Conservation (phyloP, 1,140 invertebrate species). For the Druon quercuslanigerum region DNA sequence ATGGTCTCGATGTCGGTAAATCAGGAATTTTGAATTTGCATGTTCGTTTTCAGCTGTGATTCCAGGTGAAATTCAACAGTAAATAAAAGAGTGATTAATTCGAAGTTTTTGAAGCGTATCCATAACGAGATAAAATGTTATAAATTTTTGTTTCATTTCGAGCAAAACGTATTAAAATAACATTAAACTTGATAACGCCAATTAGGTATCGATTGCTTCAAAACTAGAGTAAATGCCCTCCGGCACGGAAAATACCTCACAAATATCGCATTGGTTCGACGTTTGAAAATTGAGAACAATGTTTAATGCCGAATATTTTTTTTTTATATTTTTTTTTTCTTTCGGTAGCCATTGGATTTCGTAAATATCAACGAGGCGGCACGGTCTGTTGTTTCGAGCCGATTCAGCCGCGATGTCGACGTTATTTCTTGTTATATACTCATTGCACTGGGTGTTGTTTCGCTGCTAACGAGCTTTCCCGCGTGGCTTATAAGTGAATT, state of each 20-base stretch:
- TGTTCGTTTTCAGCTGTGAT: too few relatives aligned
- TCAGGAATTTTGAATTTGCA: too few relatives aligned
- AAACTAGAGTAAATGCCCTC: background rate
- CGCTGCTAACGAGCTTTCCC: slow-evolving; percentile 40
- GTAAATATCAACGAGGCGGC: slow-evolving; percentile 10
- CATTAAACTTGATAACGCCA: slow-evolving; percentile 2
- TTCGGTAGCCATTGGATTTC: background rate
- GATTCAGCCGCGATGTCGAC: slow-evolving; percentile 36
- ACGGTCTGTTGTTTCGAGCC: slow-evolving; percentile 27
- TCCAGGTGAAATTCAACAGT: too few relatives aligned
- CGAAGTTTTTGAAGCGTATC: too few relatives aligned
- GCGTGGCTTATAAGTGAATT: slow-evolving; percentile 43
- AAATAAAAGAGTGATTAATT: too few relatives aligned
- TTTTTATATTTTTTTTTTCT: background rate
- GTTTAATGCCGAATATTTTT: slow-evolving; percentile 5
- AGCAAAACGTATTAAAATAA: slow-evolving; percentile 1
- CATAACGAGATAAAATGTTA: background rate
- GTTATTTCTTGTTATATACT: slow-evolving; percentile 45
- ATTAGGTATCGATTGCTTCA: background rate
- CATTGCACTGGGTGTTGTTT: slow-evolving; percentile 38
- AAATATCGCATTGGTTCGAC: background rate
- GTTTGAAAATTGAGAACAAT: slow-evolving; percentile 24
- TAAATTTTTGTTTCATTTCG: background rate
- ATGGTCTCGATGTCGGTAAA: too few relatives aligned
- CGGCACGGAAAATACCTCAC: background rate